These are phyloP conservation scores for Rhombomys opimus DNA, from an alignment of 2,113 vertebrate species.

Conservation along the genomic window DNA sequence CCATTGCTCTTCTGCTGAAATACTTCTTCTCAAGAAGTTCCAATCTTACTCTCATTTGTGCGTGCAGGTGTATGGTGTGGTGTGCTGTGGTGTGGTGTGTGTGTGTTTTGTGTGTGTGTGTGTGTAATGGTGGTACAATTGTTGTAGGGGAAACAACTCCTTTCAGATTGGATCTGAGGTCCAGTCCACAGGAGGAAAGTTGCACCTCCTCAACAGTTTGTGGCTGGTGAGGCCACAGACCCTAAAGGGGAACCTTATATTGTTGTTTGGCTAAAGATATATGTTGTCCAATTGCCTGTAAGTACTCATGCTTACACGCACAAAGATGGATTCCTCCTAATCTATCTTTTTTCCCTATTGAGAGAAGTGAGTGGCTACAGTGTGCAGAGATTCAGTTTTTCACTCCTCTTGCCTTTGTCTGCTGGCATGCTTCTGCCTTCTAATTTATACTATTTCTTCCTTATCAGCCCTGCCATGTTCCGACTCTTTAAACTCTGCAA, in stretches of 20 bases:
- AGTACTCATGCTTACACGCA: not conserved
- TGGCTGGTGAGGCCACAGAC: not conserved
- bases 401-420: not conserved
- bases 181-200: not conserved
- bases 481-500: not conserved
- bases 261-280: not conserved
- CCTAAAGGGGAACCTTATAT: not conserved
- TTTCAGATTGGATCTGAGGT: not conserved
- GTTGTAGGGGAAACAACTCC: not conserved
- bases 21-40: not conserved
- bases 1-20: not conserved
- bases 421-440: not conserved
- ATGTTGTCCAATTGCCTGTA: not conserved
- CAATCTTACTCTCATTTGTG: not conserved
- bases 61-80: no score
- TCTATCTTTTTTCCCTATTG: not conserved
- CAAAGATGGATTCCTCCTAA: not conserved
- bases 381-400: rapidly evolving
- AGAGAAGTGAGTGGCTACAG: not conserved
- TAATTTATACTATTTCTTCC: not conserved
- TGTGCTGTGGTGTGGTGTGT: no score
- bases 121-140: not conserved
- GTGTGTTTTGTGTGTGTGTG: no score
- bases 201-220: not conserved
- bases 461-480: not conserved